phyloP scores from a whole-genome alignment of 1,140 invertebrate genomes.

The Drosophila murphyi region DNA sequence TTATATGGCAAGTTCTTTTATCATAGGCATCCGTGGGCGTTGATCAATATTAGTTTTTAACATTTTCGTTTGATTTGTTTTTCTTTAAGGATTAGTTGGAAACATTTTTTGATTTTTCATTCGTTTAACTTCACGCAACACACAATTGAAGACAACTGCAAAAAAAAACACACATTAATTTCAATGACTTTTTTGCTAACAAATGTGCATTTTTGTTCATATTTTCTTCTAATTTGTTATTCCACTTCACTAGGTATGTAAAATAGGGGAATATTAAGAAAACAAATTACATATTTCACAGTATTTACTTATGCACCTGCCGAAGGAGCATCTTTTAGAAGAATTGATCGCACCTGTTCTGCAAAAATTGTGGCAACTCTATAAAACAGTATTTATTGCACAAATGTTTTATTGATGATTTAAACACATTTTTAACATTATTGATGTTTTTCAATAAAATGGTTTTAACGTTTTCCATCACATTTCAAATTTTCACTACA shows the following conservation, averaged over 20 bases:
- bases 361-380: not conserved
- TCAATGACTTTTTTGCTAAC: not conserved
- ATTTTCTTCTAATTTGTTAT: no score
- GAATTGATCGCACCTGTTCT: not conserved
- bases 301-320: not conserved
- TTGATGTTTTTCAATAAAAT: no score
- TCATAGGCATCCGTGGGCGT: constrained; percentile 15
- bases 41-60: constrained; percentile 14
- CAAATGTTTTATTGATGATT: no score
- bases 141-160: constrained; percentile 28
- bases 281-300: not conserved
- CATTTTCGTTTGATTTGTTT: constrained; percentile 21
- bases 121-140: constrained; percentile 16
- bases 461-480: no score
- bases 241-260: not conserved
- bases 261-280: not conserved
- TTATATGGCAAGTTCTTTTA: constrained; percentile 24
- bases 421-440: no score
- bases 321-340: not conserved
- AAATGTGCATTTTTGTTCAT: no score
- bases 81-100: not conserved
- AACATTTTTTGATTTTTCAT: constrained; percentile 11
- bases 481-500: no score
- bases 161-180: not conserved
- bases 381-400: not conserved